Evolutionary conservation across 2,888 invertebrate genomes (phyloP).

Genomic region (Apodemia duryi): DNA sequence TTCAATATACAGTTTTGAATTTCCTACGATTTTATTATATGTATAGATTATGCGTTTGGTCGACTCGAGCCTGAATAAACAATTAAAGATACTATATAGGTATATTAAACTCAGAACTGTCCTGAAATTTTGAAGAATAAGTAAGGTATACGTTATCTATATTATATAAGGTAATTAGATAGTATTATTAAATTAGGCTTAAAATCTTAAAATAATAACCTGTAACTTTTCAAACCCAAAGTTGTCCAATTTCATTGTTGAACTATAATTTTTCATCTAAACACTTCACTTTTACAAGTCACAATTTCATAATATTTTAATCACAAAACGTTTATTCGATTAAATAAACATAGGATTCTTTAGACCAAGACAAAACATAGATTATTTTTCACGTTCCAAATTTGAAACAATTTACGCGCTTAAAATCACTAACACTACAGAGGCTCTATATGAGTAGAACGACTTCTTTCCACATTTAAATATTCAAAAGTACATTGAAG

Average conservation of each 20-base stretch:
- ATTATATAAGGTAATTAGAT: no score
- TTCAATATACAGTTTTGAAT: no score
- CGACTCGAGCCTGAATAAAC: no score
- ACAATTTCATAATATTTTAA: slow-evolving; percentile 22
- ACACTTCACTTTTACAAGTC: slow-evolving; percentile 23
- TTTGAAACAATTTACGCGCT: slow-evolving; percentile 8
- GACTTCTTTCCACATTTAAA: slow-evolving; percentile 31
- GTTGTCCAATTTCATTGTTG: slow-evolving; percentile 70
- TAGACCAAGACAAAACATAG: slow-evolving; percentile 12
- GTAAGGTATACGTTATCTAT: no score
- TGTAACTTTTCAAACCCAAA: slow-evolving; percentile 71
- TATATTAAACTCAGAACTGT: no score
- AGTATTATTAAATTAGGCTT: neutral
- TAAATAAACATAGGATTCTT: slow-evolving; percentile 19
- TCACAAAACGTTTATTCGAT: slow-evolving; percentile 20
- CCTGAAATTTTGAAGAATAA: neutral
- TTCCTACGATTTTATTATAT: no score
- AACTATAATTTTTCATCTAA: slow-evolving; percentile 23
- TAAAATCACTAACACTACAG: slow-evolving; percentile 1
- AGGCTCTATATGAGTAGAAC: slow-evolving; percentile 20
- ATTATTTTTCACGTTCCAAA: slow-evolving; percentile 5
- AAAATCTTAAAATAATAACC: slow-evolving; percentile 39
- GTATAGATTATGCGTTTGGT: no score
- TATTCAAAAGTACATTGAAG: slow-evolving; percentile 41
- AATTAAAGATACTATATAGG: no score